Conservation (phyloP, 2,113 vertebrate genomes). For the Prietella phreatophila region DNA sequence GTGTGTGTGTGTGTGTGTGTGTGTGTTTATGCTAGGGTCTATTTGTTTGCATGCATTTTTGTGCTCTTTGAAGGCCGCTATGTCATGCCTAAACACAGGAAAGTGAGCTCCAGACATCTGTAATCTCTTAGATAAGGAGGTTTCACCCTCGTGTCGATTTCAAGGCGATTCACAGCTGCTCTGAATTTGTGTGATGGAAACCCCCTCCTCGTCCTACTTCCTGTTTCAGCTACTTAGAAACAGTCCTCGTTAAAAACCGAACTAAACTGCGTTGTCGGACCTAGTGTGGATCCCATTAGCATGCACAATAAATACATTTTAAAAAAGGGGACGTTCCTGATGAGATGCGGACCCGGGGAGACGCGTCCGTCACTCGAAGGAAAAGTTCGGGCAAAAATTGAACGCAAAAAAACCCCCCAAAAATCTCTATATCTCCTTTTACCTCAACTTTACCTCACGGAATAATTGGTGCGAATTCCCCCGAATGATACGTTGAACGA, state of each 20-base stretch:
- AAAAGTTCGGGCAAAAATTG: too few species aligned
- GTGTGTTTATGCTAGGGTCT: background rate
- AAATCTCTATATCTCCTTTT: too few species aligned
- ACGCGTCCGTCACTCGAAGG: too few species aligned
- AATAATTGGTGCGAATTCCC: background rate
- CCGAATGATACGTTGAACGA: background rate
- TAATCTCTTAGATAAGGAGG: constrained; percentile 46
- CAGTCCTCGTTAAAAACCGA: background rate
- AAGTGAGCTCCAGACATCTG: constrained; percentile 51
- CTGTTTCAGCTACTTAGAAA: constrained; percentile 12
- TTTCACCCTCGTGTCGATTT: background rate
- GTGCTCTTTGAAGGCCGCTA: constrained; percentile 23
- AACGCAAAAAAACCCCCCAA: too few species aligned
- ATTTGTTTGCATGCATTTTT: constrained; percentile 15
- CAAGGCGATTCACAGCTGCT: constrained; percentile 34
- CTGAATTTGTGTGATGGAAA: background rate
- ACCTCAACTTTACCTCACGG: background rate
- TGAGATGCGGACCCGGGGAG: too few species aligned
- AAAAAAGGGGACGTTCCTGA: background rate
- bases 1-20: background rate
- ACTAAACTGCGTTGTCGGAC: background rate
- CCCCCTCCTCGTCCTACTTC: background rate
- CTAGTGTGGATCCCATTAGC: background rate
- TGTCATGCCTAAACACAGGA: constrained; percentile 56
- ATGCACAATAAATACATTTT: background rate